These are phyloP conservation scores for Nyleta sp. DNA, from an alignment of 2,888 invertebrate genomes.

Conservation along the genomic window DNA sequence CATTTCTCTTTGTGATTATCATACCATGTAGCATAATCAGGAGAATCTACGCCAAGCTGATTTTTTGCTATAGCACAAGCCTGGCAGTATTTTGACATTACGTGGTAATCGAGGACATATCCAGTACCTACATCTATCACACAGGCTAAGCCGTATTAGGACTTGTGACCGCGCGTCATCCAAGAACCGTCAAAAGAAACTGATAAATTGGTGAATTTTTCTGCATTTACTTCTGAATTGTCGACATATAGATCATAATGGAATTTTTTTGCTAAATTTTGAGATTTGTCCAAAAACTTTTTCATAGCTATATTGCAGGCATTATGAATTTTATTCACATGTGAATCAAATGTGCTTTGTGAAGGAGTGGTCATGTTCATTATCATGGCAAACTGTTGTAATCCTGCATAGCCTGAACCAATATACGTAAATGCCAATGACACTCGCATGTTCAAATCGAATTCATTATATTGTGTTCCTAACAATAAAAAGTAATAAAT, in stretches of 20 bases:
- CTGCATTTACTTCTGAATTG: neutral
- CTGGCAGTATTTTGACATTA: constrained; percentile 22
- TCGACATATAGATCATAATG: constrained; percentile 21
- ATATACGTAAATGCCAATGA: constrained; percentile 24
- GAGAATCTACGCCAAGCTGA: constrained; percentile 5
- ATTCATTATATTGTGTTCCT: neutral
- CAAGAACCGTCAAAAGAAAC: constrained; percentile 31
- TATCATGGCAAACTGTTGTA: constrained; percentile 27
- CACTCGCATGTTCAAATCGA: constrained; percentile 18
- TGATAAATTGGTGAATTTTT: constrained; percentile 9
- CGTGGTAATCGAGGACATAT: constrained; percentile 31
- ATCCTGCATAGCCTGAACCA: constrained; percentile 22
- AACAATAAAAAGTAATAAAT: neutral
- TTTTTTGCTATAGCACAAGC: neutral
- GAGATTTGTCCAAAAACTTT: constrained; percentile 15
- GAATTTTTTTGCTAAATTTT: constrained; percentile 6
- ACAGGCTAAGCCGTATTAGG: constrained; percentile 34
- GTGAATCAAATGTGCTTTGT: constrained; percentile 21
- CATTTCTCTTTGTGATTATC: constrained; percentile 28
- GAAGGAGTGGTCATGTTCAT: constrained; percentile 20
- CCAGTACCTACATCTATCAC: constrained; percentile 26
- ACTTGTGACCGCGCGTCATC: constrained; percentile 28
- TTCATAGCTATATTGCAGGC: constrained; percentile 4
- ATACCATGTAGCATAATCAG: constrained; percentile 6
- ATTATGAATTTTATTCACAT: constrained; percentile 11